phyloP scores from a whole-genome alignment of 2,797 vertebrate species.

The Crenuchus spilurus region DNA sequence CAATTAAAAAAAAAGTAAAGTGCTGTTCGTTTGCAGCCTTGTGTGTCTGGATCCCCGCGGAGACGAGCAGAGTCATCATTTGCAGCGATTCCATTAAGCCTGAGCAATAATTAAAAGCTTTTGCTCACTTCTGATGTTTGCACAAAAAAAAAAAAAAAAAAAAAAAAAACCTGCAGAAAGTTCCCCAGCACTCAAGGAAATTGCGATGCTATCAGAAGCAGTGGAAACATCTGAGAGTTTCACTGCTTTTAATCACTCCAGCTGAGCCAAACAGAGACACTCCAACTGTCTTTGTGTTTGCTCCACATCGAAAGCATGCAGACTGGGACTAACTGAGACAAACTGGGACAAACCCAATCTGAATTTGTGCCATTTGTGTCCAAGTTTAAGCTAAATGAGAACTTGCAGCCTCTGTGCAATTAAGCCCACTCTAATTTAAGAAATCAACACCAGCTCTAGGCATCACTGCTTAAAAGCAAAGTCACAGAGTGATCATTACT shows the following conservation, averaged over 20 bases:
- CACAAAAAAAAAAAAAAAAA: conserved; percentile 22
- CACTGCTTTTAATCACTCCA: conserved; percentile 11
- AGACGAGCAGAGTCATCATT: conserved; percentile 34
- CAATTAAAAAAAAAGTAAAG: conserved; percentile 46
- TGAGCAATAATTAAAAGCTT: conserved; percentile 48
- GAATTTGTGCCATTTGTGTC: neutral
- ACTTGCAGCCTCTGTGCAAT: conserved; percentile 6
- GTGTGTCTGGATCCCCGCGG: conserved; percentile 12
- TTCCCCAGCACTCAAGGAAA: conserved; percentile 30
- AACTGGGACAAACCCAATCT: neutral
- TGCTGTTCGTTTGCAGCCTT: conserved; percentile 32
- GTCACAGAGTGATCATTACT: too few relatives aligned
- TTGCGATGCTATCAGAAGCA: conserved; percentile 13
- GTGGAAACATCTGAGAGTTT: conserved; percentile 20
- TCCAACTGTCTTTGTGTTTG: neutral
- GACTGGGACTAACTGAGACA: neutral
- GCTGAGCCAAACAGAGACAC: neutral
- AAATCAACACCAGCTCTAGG: too few relatives aligned
- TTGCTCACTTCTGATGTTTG: conserved; percentile 44
- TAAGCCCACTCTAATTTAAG: neutral
- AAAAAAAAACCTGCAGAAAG: conserved; percentile 1
- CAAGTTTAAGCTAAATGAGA: neutral
- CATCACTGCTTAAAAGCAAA: too few relatives aligned
- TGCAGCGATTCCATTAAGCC: conserved; percentile 44
- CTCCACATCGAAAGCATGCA: neutral